A percentile compares a stretch with the other conserved stretches of the same genome.
These are phyloP conservation scores for Ormyrus thymus DNA, from an alignment of 2,888 invertebrate species.

Conservation along the genomic window DNA sequence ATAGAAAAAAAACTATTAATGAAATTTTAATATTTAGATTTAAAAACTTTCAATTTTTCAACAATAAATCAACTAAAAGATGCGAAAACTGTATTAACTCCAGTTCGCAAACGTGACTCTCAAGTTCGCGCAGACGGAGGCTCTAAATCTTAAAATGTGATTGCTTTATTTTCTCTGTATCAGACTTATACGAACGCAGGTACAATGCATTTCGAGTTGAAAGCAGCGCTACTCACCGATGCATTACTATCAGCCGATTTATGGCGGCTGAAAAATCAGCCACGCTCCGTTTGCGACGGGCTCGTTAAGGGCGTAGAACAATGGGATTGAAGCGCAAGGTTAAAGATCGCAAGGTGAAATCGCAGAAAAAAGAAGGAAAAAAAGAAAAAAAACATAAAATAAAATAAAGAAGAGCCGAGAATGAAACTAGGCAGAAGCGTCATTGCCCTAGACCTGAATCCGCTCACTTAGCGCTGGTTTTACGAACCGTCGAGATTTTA, in stretches of 20 bases:
- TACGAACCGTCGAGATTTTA: slow-evolving; percentile 52
- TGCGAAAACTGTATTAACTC: no score
- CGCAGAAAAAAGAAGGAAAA: neutral
- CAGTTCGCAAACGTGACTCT: no score
- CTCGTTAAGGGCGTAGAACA: slow-evolving; percentile 56
- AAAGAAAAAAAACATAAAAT: slow-evolving; percentile 8
- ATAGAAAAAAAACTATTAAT: no score
- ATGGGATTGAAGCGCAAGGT: slow-evolving; percentile 53
- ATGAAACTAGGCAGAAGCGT: slow-evolving; percentile 45
- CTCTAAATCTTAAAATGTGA: neutral
- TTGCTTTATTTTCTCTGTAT: no score
- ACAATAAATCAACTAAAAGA: no score
- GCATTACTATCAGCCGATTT: slow-evolving; percentile 50
- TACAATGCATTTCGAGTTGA: neutral
- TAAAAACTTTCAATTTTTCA: no score
- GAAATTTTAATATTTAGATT: no score
- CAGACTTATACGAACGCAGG: no score
- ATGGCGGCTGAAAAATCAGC: slow-evolving; percentile 48
- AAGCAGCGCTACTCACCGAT: slow-evolving; percentile 15
- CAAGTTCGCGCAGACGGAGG: neutral
- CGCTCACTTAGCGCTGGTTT: slow-evolving; percentile 34
- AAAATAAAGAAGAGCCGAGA: slow-evolving; percentile 4
- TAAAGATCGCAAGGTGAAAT: slow-evolving; percentile 56
- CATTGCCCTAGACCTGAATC: slow-evolving; percentile 57
- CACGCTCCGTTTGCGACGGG: slow-evolving; percentile 51